Percentiles rank a stretch among this genome's conserved stretches.
Evolutionary conservation across 2,888 invertebrate genomes (phyloP).

Genomic region (Bibio marci): DNA sequence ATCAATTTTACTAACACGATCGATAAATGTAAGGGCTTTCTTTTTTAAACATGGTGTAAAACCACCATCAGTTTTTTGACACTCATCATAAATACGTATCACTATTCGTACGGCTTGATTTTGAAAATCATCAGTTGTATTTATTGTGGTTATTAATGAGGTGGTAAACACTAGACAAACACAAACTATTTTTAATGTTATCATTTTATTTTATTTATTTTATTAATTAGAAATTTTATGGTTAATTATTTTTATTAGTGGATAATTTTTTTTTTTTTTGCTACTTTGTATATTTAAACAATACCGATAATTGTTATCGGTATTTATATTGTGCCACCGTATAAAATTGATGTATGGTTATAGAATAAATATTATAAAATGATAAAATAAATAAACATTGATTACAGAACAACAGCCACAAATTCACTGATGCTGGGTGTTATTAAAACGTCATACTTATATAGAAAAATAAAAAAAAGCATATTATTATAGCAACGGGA

Average conservation of each 20-base stretch:
- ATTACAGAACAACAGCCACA: slow-evolving; percentile 29
- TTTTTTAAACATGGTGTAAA: slow-evolving; percentile 62
- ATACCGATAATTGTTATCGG: too few relatives aligned
- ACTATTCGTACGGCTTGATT: slow-evolving; percentile 45
- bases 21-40: slow-evolving; percentile 63
- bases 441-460: slow-evolving; percentile 26
- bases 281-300: too few relatives aligned
- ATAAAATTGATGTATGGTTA: too few relatives aligned
- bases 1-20: slow-evolving; percentile 55
- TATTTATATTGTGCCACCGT: too few relatives aligned
- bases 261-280: too few relatives aligned
- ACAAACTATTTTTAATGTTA: slow-evolving; percentile 19
- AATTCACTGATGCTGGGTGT: slow-evolving; percentile 35
- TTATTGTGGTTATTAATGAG: slow-evolving; percentile 13
- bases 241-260: too few relatives aligned
- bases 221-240: too few relatives aligned
- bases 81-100: slow-evolving; percentile 61
- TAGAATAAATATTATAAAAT: too few relatives aligned
- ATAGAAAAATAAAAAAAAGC: slow-evolving; percentile 19
- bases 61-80: slow-evolving; percentile 46
- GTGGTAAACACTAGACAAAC: slow-evolving; percentile 15
- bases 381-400: too few relatives aligned
- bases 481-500: slow-evolving; percentile 6
- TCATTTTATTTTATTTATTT: slow-evolving; percentile 2
- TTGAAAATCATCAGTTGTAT: slow-evolving; percentile 21